Evolutionary conservation across 1,140 invertebrate genomes (phyloP).

Genomic region (Globodera ellingtonae): DNA sequence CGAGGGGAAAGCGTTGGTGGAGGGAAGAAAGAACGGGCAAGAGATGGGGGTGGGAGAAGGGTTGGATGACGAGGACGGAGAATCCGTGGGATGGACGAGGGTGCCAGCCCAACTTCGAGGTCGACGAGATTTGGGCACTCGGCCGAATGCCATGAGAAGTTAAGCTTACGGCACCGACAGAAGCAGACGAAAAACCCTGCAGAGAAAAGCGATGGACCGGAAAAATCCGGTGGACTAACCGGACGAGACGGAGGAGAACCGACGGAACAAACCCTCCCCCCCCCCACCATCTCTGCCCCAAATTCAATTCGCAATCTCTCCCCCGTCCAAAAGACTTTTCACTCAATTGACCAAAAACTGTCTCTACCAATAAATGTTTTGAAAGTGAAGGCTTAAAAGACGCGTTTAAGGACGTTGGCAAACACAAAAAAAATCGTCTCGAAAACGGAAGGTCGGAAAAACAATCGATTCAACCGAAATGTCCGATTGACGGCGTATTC

Average conservation of each 20-base stretch:
- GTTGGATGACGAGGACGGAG: not conserved
- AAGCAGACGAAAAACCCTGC: not conserved
- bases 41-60: too few species aligned
- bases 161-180: not conserved
- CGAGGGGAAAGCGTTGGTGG: not conserved
- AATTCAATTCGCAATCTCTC: not conserved
- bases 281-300: conserved; percentile 3
- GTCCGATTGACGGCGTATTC: not conserved
- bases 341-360: too few species aligned
- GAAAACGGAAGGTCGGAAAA: not conserved
- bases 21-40: not conserved
- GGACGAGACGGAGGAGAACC: not conserved
- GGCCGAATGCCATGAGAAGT: not conserved
- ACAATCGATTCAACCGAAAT: conserved; percentile 2
- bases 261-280: not conserved
- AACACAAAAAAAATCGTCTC: too few species aligned
- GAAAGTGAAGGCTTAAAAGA: not conserved
- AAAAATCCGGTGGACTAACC: too few species aligned
- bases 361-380: not conserved
- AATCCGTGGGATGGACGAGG: not conserved
- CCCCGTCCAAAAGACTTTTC: not conserved
- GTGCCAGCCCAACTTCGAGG: not conserved
- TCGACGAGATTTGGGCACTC: not conserved
- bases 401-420: not conserved
- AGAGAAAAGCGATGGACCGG: too few species aligned